phyloP scores from a whole-genome alignment of 2,113 vertebrate species.

The Pituophis catenifer region DNA sequence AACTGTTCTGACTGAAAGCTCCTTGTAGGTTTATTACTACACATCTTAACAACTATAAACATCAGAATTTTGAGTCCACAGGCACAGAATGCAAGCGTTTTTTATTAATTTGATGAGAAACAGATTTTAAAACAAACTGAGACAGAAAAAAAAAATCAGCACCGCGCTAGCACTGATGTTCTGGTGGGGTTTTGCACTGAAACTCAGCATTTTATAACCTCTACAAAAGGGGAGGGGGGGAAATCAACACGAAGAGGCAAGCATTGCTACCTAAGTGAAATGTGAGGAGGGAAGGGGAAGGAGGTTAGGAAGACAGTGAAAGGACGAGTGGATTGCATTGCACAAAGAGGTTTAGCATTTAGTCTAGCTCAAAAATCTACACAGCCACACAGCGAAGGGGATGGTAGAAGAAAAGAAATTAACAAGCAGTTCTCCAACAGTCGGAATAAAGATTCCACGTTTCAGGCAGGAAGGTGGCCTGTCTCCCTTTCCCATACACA shows the following conservation, averaged over 20 bases:
- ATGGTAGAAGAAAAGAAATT: conserved; percentile 63
- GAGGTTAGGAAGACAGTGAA: conserved; percentile 31
- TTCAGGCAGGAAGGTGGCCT: conserved; percentile 79
- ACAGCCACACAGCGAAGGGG: conserved; percentile 61
- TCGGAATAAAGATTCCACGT: conserved; percentile 65
- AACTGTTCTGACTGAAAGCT: neutral
- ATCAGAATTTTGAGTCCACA: neutral
- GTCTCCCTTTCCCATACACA: conserved; percentile 50
- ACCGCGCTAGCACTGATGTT: conserved; percentile 67
- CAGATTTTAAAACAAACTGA: conserved; percentile 23
- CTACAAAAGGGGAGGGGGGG: conserved; percentile 35
- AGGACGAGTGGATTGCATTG: conserved; percentile 54
- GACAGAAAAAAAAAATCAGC: conserved; percentile 49
- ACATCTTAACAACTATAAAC: neutral
- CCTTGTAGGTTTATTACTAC: neutral
- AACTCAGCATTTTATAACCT: conserved; percentile 55
- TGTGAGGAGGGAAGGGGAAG: conserved; percentile 49
- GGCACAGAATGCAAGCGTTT: conserved; percentile 18
- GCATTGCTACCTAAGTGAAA: conserved; percentile 63
- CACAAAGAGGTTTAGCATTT: conserved; percentile 62
- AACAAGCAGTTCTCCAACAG: conserved; percentile 68
- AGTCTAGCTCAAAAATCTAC: conserved; percentile 63
- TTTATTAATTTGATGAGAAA: conserved; percentile 26
- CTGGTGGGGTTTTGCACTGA: conserved; percentile 35
- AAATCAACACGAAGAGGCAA: conserved; percentile 72